Percentiles rank a stretch among this genome's conserved stretches.
Conservation (phyloP, 1,140 invertebrate genomes). For the Aphidius ervi region DNA sequence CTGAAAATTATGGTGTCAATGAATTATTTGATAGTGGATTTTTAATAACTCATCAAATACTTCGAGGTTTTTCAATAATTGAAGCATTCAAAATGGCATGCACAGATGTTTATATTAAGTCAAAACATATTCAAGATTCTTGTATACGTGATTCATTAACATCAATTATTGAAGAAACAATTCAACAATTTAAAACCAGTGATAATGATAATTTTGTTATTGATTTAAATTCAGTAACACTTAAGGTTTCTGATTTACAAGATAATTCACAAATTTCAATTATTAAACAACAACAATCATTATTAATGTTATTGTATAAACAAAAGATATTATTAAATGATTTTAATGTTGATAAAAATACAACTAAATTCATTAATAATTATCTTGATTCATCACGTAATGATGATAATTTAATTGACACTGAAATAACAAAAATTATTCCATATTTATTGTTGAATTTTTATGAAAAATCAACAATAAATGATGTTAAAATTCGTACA, state of each 20-base stretch:
- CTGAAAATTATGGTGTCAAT: slow-evolving; percentile 56
- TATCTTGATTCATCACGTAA: slow-evolving; percentile 24
- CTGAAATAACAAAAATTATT: slow-evolving; percentile 28
- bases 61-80: slow-evolving; percentile 55
- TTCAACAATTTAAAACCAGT: slow-evolving; percentile 22
- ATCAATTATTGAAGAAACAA: slow-evolving; percentile 32
- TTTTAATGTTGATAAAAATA: neutral
- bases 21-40: slow-evolving; percentile 62
- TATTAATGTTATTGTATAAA: slow-evolving; percentile 27
- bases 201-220: slow-evolving; percentile 8
- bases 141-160: slow-evolving; percentile 35
- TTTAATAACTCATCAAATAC: slow-evolving; percentile 62
- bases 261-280: slow-evolving; percentile 36
- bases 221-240: slow-evolving; percentile 32
- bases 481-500: slow-evolving; percentile 31
- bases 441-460: slow-evolving; percentile 40
- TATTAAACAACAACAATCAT: slow-evolving; percentile 41
- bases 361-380: slow-evolving; percentile 32
- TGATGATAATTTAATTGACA: slow-evolving; percentile 6
- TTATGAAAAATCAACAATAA: slow-evolving; percentile 37
- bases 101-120: slow-evolving; percentile 67
- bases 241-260: slow-evolving; percentile 33
- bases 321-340: slow-evolving; percentile 3
- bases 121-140: slow-evolving; percentile 47
- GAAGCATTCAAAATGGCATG: slow-evolving; percentile 59